Evolutionary conservation across 2,797 vertebrate species (phyloP).

Genomic region (Acropternis orthonyx): DNA sequence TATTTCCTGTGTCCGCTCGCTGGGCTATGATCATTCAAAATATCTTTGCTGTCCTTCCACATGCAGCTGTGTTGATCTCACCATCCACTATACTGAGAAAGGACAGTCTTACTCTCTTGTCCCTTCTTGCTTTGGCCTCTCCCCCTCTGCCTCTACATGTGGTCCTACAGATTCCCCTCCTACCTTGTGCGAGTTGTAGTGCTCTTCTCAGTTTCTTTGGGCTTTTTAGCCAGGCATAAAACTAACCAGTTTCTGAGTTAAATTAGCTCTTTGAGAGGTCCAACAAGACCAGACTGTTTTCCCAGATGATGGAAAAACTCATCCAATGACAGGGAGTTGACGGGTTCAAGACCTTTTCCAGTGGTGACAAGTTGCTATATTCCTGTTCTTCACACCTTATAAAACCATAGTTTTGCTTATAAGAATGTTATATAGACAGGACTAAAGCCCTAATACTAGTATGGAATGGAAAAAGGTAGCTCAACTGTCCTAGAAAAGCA

Average conservation of each 20-base stretch:
- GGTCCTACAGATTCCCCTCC: neutral
- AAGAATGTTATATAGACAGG: neutral
- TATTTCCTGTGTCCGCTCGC: neutral
- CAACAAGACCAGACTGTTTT: neutral
- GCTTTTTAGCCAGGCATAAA: neutral
- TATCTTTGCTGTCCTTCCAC: neutral
- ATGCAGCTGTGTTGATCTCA: neutral
- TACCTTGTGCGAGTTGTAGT: neutral
- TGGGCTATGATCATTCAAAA: neutral
- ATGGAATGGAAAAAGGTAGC: neutral
- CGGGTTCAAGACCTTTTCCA: neutral
- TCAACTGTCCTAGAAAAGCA: neutral
- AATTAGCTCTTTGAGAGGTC: neutral
- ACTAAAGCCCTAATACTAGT: neutral
- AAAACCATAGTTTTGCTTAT: neutral
- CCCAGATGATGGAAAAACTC: neutral
- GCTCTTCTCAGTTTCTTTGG: neutral
- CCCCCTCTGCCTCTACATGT: neutral
- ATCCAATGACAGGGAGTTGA: neutral
- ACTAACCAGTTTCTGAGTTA: neutral
- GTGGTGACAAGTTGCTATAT: neutral
- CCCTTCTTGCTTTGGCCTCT: neutral
- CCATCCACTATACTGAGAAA: neutral
- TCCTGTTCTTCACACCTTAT: neutral
- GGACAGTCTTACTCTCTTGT: neutral